phyloP scores from a whole-genome alignment of 1,140 invertebrate species.

The Drosophila melanogaster region DNA sequence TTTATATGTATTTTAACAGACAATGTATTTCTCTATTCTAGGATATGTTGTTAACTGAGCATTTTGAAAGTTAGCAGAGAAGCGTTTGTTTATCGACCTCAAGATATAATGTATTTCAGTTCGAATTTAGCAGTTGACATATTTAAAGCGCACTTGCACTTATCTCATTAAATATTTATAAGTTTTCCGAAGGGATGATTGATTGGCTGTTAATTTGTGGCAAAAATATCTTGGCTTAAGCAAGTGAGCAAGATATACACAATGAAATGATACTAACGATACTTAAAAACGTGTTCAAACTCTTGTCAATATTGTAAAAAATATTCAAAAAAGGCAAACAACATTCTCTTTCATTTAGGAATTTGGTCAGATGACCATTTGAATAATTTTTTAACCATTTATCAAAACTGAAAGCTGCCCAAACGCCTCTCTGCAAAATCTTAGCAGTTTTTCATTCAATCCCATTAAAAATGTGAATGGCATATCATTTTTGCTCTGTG shows the following conservation, averaged over 20 bases:
- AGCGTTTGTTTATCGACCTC: background rate
- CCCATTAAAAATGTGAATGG: background rate
- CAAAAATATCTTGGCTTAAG: background rate
- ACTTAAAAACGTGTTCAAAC: too few species aligned
- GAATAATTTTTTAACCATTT: background rate
- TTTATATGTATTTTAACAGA: conserved; percentile 27
- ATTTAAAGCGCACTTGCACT: background rate
- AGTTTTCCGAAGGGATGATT: background rate
- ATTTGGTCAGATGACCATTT: background rate
- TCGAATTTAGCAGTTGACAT: background rate
- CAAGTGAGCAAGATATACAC: background rate
- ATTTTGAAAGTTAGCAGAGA: conserved; percentile 1
- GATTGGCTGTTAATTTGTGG: conserved; percentile 1
- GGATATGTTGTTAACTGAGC: background rate
- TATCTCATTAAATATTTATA: conserved; percentile 7
- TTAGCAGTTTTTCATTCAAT: too few species aligned
- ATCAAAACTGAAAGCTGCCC: background rate
- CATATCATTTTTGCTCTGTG: background rate
- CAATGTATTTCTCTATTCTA: conserved; percentile 6
- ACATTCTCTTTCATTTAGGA: too few species aligned
- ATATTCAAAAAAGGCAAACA: too few species aligned
- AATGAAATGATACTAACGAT: background rate
- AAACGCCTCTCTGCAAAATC: conserved; percentile 3
- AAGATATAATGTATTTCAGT: background rate
- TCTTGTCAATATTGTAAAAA: too few species aligned